Evolutionary conservation across 2,888 invertebrate genomes (phyloP).

Genomic region (Cephonodes hylas): DNA sequence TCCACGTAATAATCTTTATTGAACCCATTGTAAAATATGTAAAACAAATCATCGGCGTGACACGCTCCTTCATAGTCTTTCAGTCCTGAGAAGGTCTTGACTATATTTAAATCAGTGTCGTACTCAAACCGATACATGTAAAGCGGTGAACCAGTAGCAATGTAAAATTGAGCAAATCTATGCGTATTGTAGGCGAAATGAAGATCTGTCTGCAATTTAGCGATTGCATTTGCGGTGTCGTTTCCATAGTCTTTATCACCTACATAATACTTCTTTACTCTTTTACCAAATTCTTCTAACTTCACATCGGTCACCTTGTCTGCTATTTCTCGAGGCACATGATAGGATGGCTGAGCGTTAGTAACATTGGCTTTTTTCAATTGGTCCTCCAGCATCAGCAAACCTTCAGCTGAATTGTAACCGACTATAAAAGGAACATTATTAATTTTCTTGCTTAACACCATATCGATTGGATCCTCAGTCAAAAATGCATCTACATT

Average conservation of each 20-base stretch:
- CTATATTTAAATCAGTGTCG: slow-evolving; percentile 52
- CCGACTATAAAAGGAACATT: slow-evolving; percentile 54
- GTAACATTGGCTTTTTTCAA: slow-evolving; percentile 36
- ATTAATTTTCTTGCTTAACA: slow-evolving; percentile 41
- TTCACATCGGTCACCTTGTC: slow-evolving; percentile 33
- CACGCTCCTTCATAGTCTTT: slow-evolving; percentile 53
- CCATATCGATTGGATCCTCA: slow-evolving; percentile 40
- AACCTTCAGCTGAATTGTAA: slow-evolving; percentile 55
- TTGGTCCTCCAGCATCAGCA: slow-evolving; percentile 38
- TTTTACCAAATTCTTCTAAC: slow-evolving; percentile 42
- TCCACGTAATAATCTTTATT: slow-evolving; percentile 52
- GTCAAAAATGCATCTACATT: slow-evolving; percentile 46
- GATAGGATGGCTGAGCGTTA: slow-evolving; percentile 43
- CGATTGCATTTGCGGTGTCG: slow-evolving; percentile 34
- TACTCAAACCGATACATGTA: slow-evolving; percentile 57
- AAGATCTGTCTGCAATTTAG: slow-evolving; percentile 45
- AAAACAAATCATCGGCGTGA: slow-evolving; percentile 74
- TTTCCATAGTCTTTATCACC: slow-evolving; percentile 36
- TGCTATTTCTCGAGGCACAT: slow-evolving; percentile 49
- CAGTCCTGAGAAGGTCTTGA: slow-evolving; percentile 40
- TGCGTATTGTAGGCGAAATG: slow-evolving; percentile 48
- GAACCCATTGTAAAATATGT: slow-evolving; percentile 58
- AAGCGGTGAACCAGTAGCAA: slow-evolving; percentile 30
- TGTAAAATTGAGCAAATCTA: slow-evolving; percentile 48
- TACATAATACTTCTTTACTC: slow-evolving; percentile 49